Evolutionary conservation across 2,797 vertebrate genomes (phyloP).

Genomic region (Pseudopleuronectes americanus): DNA sequence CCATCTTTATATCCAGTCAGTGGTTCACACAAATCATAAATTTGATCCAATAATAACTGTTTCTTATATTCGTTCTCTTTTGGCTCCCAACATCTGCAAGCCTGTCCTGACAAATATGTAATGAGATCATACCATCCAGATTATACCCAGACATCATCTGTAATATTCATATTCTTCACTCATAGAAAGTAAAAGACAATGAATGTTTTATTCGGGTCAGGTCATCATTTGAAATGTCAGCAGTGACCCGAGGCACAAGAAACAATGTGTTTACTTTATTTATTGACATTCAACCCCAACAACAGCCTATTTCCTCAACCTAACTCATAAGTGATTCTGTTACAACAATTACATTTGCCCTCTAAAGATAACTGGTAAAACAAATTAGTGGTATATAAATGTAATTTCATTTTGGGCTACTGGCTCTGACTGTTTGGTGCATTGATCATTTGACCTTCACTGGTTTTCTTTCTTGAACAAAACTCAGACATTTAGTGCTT

Average conservation of each 20-base stretch:
- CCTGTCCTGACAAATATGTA: no score
- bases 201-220: background rate
- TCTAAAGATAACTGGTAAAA: background rate
- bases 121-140: background rate
- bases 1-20: no score
- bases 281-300: slow-evolving; percentile 1
- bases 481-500: no score
- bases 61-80: no score
- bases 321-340: background rate
- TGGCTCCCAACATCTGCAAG: no score
- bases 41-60: no score
- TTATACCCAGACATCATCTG: background rate
- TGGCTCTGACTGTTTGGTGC: background rate
- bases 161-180: background rate
- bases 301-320: background rate
- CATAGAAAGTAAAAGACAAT: no score
- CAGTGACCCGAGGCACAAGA: background rate
- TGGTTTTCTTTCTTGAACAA: no score
- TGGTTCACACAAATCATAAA: background rate
- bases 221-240: slow-evolving; percentile 2
- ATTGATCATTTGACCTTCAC: no score
- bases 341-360: background rate
- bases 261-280: background rate
- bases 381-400: background rate
- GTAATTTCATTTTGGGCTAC: background rate